Evolutionary conservation across 2,113 vertebrate species (phyloP).

Genomic region (Sphaerodactylus townsendi): DNA sequence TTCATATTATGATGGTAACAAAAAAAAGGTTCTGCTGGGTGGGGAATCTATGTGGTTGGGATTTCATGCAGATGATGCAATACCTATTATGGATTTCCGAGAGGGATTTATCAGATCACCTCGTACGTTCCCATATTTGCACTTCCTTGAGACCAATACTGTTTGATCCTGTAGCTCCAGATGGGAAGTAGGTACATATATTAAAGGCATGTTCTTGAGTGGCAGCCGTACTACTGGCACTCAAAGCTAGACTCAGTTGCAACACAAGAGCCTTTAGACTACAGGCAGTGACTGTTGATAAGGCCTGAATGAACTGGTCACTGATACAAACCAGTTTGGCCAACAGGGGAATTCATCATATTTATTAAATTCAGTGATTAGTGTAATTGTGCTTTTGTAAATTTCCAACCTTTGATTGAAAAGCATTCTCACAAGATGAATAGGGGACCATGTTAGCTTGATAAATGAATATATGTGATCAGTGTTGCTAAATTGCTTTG

Average conservation of each 20-base stretch:
- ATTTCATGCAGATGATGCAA: neutral
- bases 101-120: too few species aligned
- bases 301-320: neutral
- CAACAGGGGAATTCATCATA: too few species aligned
- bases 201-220: neutral
- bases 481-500: neutral
- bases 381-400: neutral
- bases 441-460: neutral
- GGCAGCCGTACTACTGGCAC: neutral
- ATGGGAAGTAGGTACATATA: neutral
- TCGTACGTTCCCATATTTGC: too few species aligned
- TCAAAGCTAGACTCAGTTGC: neutral
- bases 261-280: neutral
- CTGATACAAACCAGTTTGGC: neutral
- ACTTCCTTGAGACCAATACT: too few species aligned
- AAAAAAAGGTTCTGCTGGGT: neutral
- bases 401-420: too few species aligned
- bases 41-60: neutral
- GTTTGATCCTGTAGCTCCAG: neutral
- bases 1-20: neutral
- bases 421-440: neutral
- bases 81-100: neutral
- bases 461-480: neutral
- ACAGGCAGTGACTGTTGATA: neutral
- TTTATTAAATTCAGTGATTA: neutral